Conservation (phyloP, 2,113 vertebrate genomes). For the Mesocricetus auratus region DNA sequence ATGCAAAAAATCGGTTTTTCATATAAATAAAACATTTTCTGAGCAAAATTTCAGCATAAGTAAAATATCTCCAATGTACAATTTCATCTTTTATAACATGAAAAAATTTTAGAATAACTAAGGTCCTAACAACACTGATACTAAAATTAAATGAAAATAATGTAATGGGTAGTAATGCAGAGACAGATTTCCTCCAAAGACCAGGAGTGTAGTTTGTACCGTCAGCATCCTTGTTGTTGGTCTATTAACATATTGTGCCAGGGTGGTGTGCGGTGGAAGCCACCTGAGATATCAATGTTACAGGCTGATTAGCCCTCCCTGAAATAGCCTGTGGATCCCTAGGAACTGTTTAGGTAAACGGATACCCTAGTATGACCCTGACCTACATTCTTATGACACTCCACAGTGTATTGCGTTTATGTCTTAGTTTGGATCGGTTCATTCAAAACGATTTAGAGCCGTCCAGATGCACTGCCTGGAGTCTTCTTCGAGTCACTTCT, state of each 20-base stretch:
- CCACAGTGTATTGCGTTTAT: background rate
- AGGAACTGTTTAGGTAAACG: background rate
- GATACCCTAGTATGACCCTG: background rate
- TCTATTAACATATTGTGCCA: background rate
- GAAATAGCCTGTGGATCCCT: background rate
- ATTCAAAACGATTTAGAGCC: constrained; percentile 45
- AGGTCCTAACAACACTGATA: background rate
- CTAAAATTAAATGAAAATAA: constrained; percentile 11
- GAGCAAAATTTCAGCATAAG: constrained; percentile 13
- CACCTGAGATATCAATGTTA: background rate
- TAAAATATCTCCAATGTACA: background rate
- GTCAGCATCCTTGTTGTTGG: background rate
- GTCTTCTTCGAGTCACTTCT: constrained; percentile 55
- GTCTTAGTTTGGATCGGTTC: constrained; percentile 50
- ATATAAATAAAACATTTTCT: background rate
- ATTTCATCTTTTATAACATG: constrained; percentile 3
- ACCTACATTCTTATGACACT: constrained; percentile 24
- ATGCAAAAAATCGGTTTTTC: constrained; percentile 13
- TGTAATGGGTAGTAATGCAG: background rate
- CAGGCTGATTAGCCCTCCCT: background rate
- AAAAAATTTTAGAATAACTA: background rate
- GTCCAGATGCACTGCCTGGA: background rate
- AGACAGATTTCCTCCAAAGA: constrained; percentile 6
- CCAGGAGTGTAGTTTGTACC: background rate
- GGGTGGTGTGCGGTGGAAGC: background rate